These are phyloP conservation scores for Eupleurogrammus muticus DNA, from an alignment of 2,797 vertebrate genomes.

Conservation along the genomic window DNA sequence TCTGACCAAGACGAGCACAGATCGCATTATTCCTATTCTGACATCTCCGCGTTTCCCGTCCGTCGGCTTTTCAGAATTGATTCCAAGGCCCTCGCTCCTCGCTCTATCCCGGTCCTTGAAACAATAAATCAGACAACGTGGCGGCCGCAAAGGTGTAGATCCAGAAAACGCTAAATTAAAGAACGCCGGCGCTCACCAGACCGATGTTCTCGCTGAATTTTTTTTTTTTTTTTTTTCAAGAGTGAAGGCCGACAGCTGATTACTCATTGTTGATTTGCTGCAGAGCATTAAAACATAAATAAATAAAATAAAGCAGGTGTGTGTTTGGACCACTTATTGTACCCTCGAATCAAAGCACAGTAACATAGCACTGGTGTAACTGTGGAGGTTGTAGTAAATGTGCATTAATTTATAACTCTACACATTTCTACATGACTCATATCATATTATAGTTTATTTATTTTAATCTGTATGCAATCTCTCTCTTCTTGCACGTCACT, in stretches of 20 bases:
- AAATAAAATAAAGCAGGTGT: background rate
- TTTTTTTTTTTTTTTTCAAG: too few relatives aligned
- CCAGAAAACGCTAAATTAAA: conserved; percentile 15
- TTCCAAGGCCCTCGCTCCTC: conserved; percentile 7
- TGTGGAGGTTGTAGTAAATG: background rate
- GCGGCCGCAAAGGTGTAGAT: background rate
- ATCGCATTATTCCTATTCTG: conserved; percentile 20
- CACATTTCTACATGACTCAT: background rate
- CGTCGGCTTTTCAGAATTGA: conserved; percentile 21
- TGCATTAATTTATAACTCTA: conserved; percentile 10
- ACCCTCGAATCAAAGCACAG: background rate
- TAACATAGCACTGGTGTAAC: background rate
- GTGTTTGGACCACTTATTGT: background rate
- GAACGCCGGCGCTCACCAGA: background rate
- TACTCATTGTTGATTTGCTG: background rate
- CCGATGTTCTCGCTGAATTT: background rate
- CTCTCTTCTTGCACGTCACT: too few relatives aligned
- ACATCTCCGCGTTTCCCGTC: background rate
- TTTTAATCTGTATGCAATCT: too few relatives aligned
- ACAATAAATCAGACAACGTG: conserved; percentile 31
- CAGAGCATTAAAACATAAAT: background rate
- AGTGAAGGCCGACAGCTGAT: background rate
- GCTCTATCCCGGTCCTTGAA: conserved; percentile 22
- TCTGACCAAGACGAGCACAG: conserved; percentile 13
- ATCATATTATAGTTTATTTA: too few relatives aligned